Evolutionary conservation across 2,888 invertebrate species (phyloP).

Genomic region (Chymomyza amoena): DNA sequence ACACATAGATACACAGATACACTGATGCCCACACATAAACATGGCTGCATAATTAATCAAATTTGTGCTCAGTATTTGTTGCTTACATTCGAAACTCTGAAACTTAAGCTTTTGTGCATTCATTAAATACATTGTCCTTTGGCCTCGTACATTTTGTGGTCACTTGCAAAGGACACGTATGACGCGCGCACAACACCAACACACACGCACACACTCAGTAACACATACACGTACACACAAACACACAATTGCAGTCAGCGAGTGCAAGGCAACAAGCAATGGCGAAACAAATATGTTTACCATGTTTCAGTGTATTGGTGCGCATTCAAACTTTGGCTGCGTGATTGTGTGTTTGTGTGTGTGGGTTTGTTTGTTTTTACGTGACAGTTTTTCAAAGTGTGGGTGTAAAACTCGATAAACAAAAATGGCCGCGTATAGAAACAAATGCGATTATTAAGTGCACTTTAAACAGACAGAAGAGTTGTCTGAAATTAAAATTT

Average conservation of each 20-base stretch:
- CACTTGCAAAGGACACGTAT: conserved; percentile 54
- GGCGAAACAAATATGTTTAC: neutral
- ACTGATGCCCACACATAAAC: neutral
- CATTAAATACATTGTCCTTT: neutral
- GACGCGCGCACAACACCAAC: conserved; percentile 35
- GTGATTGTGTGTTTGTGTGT: neutral
- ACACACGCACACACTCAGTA: neutral
- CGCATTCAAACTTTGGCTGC: neutral
- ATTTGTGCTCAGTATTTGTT: neutral
- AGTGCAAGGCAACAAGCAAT: neutral
- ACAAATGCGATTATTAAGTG: too few relatives aligned
- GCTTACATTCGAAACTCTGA: neutral
- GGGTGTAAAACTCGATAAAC: too few relatives aligned
- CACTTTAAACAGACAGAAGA: too few relatives aligned
- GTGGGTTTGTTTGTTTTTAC: neutral
- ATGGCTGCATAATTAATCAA: neutral
- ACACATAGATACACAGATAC: neutral
- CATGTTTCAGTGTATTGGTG: conserved; percentile 6
- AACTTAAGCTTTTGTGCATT: neutral
- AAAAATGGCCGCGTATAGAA: too few relatives aligned
- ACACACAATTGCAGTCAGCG: neutral
- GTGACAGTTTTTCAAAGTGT: neutral
- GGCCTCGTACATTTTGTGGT: conserved; percentile 16
- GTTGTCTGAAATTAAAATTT: too few relatives aligned
- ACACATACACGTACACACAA: conserved; percentile 1